Evolutionary conservation across 2,113 vertebrate species (phyloP), one percentile per base, ranked within the genome.

Genomic region (Cavia aperea): DNA sequence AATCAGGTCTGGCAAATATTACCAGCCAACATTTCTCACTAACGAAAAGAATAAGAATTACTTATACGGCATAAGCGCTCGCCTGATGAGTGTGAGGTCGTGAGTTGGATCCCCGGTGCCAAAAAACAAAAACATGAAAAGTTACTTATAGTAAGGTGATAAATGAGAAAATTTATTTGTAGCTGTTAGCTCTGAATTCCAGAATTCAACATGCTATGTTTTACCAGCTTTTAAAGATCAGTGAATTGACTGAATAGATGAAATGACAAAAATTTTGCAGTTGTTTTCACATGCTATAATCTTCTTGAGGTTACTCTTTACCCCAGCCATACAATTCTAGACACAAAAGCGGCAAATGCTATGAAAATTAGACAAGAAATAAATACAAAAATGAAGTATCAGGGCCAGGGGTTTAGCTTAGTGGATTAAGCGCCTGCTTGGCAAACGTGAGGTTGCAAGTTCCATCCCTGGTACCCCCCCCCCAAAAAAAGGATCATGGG

Each of bases 111-210:
- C 51, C 10, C 51, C 10, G 51, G 11, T 54, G 12, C 51, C 51
- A 54, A 54, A 54, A 51, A 54, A 88, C 81, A 54, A 72, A 87
- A 87, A 81, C 86, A 96, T 70, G 68, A 81, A 73, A 16, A 11
- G 36, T 84, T 43, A 13, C 11, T 85, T 92, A 81, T 66, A 14
- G 33, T 39, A 83, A 77, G 54, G 86, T 60, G 19, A 78, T 70
- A 77, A 88, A 39, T 70, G 36, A 93, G 62, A 95, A 91, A 65
- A 72, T 86, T 8, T 92, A 49, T 75, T 86, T 68, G 93, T 72
- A 60, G 66, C 56, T 91, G 58, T 65, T 86, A 68, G 1, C 21
- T 88, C 75, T 89, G 85, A 88, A 81, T 86, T 36, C 70, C 49
- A 65, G 91, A 92, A 83, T 70, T 82, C 39, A 72, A 0, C 78